Conservation (phyloP, 2,888 invertebrate species). For the Mythimna albipuncta region DNA sequence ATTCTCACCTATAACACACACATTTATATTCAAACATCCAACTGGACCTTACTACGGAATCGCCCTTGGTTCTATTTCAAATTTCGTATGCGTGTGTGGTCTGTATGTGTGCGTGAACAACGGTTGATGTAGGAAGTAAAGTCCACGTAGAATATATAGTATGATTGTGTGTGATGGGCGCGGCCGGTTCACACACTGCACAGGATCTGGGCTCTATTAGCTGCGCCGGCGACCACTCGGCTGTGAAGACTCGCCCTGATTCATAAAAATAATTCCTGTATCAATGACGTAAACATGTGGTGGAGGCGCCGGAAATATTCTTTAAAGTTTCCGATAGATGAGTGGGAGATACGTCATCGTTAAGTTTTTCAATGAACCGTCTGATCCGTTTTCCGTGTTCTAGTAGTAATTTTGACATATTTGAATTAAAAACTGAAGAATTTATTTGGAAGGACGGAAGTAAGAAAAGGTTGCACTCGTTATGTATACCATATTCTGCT, state of each 20-base stretch:
- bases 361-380: constrained; percentile 6
- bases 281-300: constrained; percentile 47
- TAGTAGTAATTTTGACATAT: not conserved
- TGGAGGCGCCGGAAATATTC: constrained; percentile 41
- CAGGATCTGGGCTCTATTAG: constrained; percentile 90
- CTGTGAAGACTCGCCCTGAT: constrained; percentile 82
- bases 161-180: constrained; percentile 68
- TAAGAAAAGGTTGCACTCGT: not conserved
- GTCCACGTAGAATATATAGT: constrained; percentile 7
- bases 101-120: constrained; percentile 24
- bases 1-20: constrained; percentile 21
- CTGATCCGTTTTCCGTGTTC: not conserved
- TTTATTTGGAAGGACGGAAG: not conserved
- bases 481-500: no score
- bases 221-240: constrained; percentile 81
- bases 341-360: constrained; percentile 13
- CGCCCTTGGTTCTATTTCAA: constrained; percentile 23
- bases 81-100: constrained; percentile 12
- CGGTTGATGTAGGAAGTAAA: constrained; percentile 34
- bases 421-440: not conserved
- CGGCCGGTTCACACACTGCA: constrained; percentile 82
- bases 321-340: constrained; percentile 31
- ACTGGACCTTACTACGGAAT: constrained; percentile 13
- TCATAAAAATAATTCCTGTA: constrained; percentile 69
- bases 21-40: constrained; percentile 14